Percentiles rank a stretch among this genome's conserved stretches.
These are phyloP conservation scores for Sitobion miscanthi DNA, from an alignment of 1,140 invertebrate genomes.

Conservation along the genomic window DNA sequence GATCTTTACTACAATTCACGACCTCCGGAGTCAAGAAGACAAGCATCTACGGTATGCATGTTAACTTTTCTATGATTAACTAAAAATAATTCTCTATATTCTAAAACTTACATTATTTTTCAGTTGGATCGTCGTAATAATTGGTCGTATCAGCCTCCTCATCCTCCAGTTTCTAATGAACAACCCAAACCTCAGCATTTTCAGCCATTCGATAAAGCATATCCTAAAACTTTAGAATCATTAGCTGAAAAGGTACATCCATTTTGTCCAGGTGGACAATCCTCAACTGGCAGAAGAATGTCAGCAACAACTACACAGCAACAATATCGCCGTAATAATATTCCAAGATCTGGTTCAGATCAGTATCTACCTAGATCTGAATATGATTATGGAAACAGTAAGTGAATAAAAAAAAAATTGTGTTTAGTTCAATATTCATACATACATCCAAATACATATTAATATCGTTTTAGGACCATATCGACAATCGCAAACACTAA, in stretches of 20 bases:
- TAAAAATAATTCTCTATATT: neutral
- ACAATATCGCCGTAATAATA: slow-evolving; percentile 65
- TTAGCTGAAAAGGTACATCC: slow-evolving; percentile 84
- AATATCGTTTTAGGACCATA: slow-evolving; percentile 65
- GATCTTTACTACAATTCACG: slow-evolving; percentile 84
- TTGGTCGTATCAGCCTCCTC: slow-evolving; percentile 68
- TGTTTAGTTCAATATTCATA: neutral
- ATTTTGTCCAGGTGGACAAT: slow-evolving; percentile 71
- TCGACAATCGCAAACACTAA: slow-evolving; percentile 74
- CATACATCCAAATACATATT: neutral
- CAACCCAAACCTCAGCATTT: slow-evolving; percentile 85
- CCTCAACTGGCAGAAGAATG: slow-evolving; percentile 67
- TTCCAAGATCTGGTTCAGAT: slow-evolving; percentile 83
- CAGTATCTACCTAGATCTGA: slow-evolving; percentile 83
- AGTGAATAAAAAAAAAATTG: neutral
- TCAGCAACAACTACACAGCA: slow-evolving; percentile 64
- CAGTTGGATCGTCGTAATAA: slow-evolving; percentile 59
- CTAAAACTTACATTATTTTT: slow-evolving; percentile 33
- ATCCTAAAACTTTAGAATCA: slow-evolving; percentile 89
- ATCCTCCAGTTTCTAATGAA: slow-evolving; percentile 82
- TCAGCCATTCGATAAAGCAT: slow-evolving; percentile 77
- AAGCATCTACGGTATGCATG: slow-evolving; percentile 46
- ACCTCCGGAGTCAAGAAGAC: slow-evolving; percentile 58
- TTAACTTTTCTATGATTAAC: neutral
- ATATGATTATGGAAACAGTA: slow-evolving; percentile 68